phyloP scores from a whole-genome alignment of 2,797 vertebrate genomes.

The Austrolebias charrua region DNA sequence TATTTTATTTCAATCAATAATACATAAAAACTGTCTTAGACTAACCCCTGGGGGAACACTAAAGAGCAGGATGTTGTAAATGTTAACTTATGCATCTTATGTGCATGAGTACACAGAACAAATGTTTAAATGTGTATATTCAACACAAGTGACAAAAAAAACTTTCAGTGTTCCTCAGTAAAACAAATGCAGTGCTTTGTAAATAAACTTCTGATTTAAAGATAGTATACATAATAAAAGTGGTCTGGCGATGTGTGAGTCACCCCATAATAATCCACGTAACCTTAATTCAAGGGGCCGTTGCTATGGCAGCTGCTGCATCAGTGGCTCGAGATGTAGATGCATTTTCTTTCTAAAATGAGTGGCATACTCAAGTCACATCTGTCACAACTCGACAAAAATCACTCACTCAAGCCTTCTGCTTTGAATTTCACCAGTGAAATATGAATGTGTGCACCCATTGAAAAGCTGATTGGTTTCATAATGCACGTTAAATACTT shows the following conservation, averaged over 20 bases:
- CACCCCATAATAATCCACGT: slow-evolving; percentile 78
- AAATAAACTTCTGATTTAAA: slow-evolving; percentile 33
- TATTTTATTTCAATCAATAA: slow-evolving; percentile 65
- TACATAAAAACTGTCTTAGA: slow-evolving; percentile 34
- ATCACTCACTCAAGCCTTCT: slow-evolving; percentile 45
- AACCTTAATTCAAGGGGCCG: slow-evolving; percentile 70
- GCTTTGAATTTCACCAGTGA: slow-evolving; percentile 25
- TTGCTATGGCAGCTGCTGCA: slow-evolving; percentile 76
- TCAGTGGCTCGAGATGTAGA: slow-evolving; percentile 67
- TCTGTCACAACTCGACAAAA: slow-evolving; percentile 62
- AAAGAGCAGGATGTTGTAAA: slow-evolving; percentile 13
- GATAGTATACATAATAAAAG: slow-evolving; percentile 51
- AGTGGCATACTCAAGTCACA: slow-evolving; percentile 65
- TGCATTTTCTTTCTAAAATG: slow-evolving; percentile 55
- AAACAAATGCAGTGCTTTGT: background rate
- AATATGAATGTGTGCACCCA: slow-evolving; percentile 18
- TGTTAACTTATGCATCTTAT: slow-evolving; percentile 13
- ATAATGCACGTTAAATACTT: slow-evolving; percentile 36
- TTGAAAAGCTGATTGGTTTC: slow-evolving; percentile 29
- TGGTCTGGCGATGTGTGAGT: slow-evolving; percentile 63
- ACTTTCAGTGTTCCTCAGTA: background rate
- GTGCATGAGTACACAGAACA: slow-evolving; percentile 12
- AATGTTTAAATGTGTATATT: slow-evolving; percentile 17
- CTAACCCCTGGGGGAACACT: slow-evolving; percentile 42
- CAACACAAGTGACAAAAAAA: background rate